Conservation (phyloP, 1,140 invertebrate genomes). For the Holotrichia oblita region DNA sequence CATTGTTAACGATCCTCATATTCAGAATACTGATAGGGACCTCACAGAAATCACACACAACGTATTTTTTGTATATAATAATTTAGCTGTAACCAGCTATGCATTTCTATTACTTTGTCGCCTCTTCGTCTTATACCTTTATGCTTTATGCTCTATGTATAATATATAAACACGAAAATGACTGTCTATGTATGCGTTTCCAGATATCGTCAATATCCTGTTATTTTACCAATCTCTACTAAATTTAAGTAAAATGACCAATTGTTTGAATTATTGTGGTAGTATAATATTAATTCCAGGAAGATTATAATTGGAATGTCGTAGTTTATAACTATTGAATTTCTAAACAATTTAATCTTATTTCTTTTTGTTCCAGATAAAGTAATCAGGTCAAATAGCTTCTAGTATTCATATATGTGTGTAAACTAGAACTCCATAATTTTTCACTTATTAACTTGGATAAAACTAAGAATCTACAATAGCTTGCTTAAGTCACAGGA, state of each 20-base stretch:
- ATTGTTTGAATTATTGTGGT: too few species aligned
- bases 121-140: neutral
- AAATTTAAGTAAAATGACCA: constrained; percentile 14
- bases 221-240: neutral
- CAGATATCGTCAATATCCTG: constrained; percentile 21
- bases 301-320: too few species aligned
- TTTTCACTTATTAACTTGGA: too few species aligned
- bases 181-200: neutral
- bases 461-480: too few species aligned
- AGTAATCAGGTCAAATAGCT: too few species aligned
- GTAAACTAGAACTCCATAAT: too few species aligned
- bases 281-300: too few species aligned
- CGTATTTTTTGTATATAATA: constrained; percentile 33
- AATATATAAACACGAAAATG: neutral
- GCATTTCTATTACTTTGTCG: constrained; percentile 35
- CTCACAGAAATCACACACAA: constrained; percentile 48
- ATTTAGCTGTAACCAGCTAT: constrained; percentile 34
- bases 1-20: constrained; percentile 57
- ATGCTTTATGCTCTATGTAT: neutral
- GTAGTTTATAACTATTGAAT: too few species aligned
- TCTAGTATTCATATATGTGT: too few species aligned
- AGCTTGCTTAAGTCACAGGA: too few species aligned
- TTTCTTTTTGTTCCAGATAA: too few species aligned
- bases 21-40: constrained; percentile 57
- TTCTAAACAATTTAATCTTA: too few species aligned